Percentiles rank a stretch among this genome's conserved stretches.
These are phyloP conservation scores for Tichodroma muraria DNA, from an alignment of 2,113 vertebrate genomes.

Conservation along the genomic window DNA sequence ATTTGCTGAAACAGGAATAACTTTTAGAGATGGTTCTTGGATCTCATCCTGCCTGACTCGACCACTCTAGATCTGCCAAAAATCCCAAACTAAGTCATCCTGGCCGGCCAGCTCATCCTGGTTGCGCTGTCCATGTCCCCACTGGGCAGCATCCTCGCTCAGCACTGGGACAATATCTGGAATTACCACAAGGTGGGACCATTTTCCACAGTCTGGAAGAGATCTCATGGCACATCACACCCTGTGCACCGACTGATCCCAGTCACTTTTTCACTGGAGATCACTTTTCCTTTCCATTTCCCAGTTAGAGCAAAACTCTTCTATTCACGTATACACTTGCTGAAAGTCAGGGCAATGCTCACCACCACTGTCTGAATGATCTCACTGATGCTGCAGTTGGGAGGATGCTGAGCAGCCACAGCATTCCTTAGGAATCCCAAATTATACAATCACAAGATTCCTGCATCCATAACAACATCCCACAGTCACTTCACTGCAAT, in stretches of 20 bases:
- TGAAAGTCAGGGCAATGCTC: not conserved
- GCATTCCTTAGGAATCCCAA: not conserved
- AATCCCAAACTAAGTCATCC: not conserved
- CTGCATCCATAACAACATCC: not conserved
- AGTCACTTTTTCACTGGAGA: not conserved
- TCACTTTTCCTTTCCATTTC: not conserved
- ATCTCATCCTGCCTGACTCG: not conserved
- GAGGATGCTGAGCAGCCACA: not conserved
- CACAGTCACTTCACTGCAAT: not conserved
- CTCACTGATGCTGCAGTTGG: fast-evolving
- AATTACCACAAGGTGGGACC: constrained; percentile 46
- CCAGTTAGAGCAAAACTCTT: not conserved
- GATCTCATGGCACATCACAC: not conserved
- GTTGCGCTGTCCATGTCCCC: fast-evolving
- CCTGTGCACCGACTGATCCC: not conserved
- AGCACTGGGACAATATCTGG: not conserved
- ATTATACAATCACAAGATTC: not conserved
- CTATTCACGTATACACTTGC: fast-evolving
- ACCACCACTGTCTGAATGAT: not conserved
- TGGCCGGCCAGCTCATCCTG: not conserved
- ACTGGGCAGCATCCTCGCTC: not conserved
- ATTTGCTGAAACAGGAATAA: not conserved
- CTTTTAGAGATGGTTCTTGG: not conserved
- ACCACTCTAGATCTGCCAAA: not conserved
- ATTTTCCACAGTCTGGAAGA: not conserved